Percentiles rank a stretch among this genome's conserved stretches.
Evolutionary conservation across 2,113 vertebrate genomes (phyloP).

Genomic region (Gnathochromis pfefferi): DNA sequence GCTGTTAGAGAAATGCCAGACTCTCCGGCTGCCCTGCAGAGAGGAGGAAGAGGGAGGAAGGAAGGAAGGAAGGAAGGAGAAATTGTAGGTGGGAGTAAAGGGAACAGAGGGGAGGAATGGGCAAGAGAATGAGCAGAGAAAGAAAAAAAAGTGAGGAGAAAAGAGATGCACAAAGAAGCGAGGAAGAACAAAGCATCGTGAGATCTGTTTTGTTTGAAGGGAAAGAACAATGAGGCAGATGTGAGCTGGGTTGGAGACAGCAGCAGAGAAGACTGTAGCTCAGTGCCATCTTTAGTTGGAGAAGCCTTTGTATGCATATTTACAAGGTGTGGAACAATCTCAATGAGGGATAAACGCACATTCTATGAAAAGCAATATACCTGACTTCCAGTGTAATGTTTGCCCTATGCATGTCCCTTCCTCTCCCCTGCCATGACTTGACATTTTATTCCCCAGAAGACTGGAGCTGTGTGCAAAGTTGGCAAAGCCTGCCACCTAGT

Average conservation of each 20-base stretch:
- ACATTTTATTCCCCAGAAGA: slow-evolving; percentile 23
- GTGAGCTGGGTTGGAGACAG: background rate
- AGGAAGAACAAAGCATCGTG: background rate
- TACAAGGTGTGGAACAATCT: background rate
- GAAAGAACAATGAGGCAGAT: background rate
- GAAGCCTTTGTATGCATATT: background rate
- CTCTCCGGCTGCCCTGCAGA: slow-evolving; percentile 43
- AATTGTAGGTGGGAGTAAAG: background rate
- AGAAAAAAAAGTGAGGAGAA: background rate
- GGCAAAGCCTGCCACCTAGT: slow-evolving; percentile 40
- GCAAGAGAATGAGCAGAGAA: background rate
- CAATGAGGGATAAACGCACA: slow-evolving; percentile 15
- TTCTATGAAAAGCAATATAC: slow-evolving; percentile 51
- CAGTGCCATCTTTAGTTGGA: background rate
- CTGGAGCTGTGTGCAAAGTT: slow-evolving; percentile 3
- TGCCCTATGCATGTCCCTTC: slow-evolving; percentile 39
- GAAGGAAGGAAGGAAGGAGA: background rate
- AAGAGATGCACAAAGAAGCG: background rate
- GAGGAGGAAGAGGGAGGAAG: slow-evolving; percentile 2
- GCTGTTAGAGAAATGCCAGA: slow-evolving; percentile 67
- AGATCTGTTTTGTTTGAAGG: background rate
- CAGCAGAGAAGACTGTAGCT: background rate
- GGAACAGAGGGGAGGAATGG: background rate
- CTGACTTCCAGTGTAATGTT: slow-evolving; percentile 6
- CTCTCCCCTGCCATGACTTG: slow-evolving; percentile 29